Conservation (phyloP, 2,797 vertebrate species). For the Amniataba percoides region DNA sequence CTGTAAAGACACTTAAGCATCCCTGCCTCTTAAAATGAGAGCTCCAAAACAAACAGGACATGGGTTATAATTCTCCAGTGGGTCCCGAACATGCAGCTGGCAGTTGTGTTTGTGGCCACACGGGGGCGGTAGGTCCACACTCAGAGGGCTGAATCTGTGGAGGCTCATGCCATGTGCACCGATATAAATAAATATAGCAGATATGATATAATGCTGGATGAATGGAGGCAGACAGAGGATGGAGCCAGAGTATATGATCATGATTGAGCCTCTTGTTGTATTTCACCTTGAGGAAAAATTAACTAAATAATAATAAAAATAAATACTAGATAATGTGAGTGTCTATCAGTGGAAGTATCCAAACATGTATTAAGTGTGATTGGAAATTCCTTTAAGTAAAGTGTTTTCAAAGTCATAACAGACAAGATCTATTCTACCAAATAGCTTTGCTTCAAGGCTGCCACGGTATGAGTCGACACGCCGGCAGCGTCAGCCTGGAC, state of each 20-base stretch:
- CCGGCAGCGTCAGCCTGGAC: background rate
- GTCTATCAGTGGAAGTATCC: background rate
- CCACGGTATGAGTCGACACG: background rate
- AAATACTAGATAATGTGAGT: background rate
- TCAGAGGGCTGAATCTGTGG: background rate
- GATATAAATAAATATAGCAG: too few species aligned
- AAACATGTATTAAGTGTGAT: background rate
- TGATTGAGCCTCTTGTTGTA: background rate
- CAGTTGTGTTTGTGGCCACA: conserved; percentile 47
- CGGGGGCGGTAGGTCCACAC: conserved; percentile 57
- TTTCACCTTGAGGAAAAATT: background rate
- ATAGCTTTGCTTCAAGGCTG: conserved; percentile 5
- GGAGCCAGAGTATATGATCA: conserved; percentile 17
- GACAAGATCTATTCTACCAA: conserved; percentile 2
- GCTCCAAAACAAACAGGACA: too few species aligned
- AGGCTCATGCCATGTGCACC: conserved; percentile 10
- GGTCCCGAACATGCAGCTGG: background rate
- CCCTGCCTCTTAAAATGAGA: background rate
- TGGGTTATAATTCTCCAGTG: background rate
- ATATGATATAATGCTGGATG: background rate
- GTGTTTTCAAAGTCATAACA: conserved; percentile 7
- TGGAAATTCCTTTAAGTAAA: background rate
- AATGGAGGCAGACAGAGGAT: conserved; percentile 21
- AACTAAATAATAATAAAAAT: conserved; percentile 10
- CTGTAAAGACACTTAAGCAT: background rate